Conservation (phyloP, 2,113 vertebrate genomes). For the Sclerurus mexicanus region DNA sequence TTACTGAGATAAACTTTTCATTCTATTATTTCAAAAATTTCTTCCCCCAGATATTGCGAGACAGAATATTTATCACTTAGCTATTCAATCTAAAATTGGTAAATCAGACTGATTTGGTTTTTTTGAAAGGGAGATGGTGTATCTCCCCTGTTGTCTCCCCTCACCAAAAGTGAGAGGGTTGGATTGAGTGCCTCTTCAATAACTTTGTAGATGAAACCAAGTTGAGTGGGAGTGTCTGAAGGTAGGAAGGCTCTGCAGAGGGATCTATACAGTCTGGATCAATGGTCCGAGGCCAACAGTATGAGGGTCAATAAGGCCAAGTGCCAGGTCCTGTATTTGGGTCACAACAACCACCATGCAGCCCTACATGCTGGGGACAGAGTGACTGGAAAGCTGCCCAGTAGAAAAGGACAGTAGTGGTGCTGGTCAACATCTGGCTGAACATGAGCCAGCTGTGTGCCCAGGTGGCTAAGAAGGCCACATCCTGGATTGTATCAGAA, state of each 20-base stretch:
- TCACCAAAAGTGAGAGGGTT: not conserved
- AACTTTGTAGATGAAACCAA: not conserved
- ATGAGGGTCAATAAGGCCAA: not conserved
- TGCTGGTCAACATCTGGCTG: not conserved
- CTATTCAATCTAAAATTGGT: not conserved
- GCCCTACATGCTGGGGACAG: not conserved
- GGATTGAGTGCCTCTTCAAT: not conserved
- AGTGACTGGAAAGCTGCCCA: not conserved
- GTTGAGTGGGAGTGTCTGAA: not conserved
- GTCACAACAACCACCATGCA: not conserved
- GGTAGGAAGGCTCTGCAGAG: not conserved
- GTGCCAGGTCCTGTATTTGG: not conserved
- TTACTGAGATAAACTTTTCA: not conserved
- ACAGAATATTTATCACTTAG: not conserved
- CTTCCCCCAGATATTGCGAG: not conserved
- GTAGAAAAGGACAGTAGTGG: not conserved
- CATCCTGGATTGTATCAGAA: not conserved
- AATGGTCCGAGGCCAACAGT: not conserved
- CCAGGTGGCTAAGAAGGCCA: not conserved
- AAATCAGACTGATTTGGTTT: not conserved
- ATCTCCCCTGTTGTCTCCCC: not conserved
- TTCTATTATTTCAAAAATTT: not conserved
- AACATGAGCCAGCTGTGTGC: not conserved
- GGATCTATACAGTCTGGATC: not conserved
- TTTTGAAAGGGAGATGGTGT: not conserved